Evolutionary conservation across 1,140 invertebrate species (phyloP).

Genomic region (Condylostylus longicornis): DNA sequence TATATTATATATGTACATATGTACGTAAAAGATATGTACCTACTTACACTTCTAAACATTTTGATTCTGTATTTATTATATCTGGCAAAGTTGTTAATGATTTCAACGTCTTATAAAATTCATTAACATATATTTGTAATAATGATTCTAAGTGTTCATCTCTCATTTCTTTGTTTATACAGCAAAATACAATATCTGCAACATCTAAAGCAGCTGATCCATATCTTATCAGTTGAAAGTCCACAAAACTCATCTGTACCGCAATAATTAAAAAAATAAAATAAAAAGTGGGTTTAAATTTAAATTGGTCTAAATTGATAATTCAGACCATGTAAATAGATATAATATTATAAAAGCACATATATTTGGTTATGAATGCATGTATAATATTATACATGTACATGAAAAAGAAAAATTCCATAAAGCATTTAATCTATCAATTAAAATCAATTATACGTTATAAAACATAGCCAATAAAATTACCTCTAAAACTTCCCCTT

Average conservation of each 20-base stretch:
- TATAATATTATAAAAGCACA: not conserved
- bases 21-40: too few species aligned
- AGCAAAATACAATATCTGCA: constrained; percentile 48
- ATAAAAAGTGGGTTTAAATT: not conserved
- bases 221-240: constrained; percentile 52
- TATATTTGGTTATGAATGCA: not conserved
- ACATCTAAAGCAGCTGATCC: constrained; percentile 52
- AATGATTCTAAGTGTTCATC: constrained; percentile 39
- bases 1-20: too few species aligned
- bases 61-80: constrained; percentile 32
- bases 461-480: not conserved
- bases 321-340: not conserved
- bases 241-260: constrained; percentile 47
- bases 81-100: constrained; percentile 27
- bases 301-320: constrained; percentile 1
- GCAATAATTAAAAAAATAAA: constrained; percentile 10
- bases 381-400: not conserved
- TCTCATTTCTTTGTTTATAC: constrained; percentile 43
- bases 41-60: constrained; percentile 39
- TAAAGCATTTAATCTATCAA: not conserved
- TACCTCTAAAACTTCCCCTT: constrained; percentile 37
- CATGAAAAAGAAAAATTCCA: not conserved
- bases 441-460: not conserved
- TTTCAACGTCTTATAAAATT: constrained; percentile 33
- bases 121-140: constrained; percentile 37